Evolutionary conservation across 1,140 invertebrate species (phyloP).

Genomic region (Riptortus pedestris): DNA sequence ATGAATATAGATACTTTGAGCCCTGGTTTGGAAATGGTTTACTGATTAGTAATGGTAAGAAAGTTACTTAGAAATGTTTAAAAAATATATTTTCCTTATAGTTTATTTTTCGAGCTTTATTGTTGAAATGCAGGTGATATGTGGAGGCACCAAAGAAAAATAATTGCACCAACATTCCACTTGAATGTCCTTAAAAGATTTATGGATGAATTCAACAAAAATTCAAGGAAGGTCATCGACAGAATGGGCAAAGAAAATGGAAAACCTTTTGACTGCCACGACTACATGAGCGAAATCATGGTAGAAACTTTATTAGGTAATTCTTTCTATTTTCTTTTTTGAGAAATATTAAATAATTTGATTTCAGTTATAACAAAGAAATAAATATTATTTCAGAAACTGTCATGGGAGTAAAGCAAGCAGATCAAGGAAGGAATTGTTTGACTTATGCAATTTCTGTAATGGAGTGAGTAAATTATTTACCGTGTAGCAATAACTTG

Average conservation of each 20-base stretch:
- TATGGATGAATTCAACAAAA: constrained; percentile 73
- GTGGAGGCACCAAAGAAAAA: constrained; percentile 68
- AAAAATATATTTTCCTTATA: neutral
- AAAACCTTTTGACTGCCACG: constrained; percentile 62
- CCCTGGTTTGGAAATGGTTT: constrained; percentile 84
- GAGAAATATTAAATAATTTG: neutral
- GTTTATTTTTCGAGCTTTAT: neutral
- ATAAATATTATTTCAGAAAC: constrained; percentile 47
- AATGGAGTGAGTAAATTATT: constrained; percentile 51
- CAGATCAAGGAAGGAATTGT: constrained; percentile 61
- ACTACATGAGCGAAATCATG: constrained; percentile 74
- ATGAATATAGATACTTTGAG: constrained; percentile 62
- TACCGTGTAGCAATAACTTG: neutral
- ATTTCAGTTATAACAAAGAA: neutral
- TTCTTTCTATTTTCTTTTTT: neutral
- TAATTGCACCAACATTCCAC: constrained; percentile 74
- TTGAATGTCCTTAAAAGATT: constrained; percentile 71
- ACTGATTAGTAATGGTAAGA: constrained; percentile 45
- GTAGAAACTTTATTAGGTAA: constrained; percentile 67
- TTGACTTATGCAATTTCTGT: constrained; percentile 74
- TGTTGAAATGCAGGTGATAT: constrained; percentile 57
- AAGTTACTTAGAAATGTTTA: neutral
- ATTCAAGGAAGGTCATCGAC: constrained; percentile 49
- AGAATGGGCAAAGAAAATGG: constrained; percentile 48
- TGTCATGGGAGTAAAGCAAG: constrained; percentile 61